Percentiles rank a stretch among this genome's conserved stretches.
Conservation (phyloP, 2,113 vertebrate genomes). For the Reinhardtius hippoglossoides region DNA sequence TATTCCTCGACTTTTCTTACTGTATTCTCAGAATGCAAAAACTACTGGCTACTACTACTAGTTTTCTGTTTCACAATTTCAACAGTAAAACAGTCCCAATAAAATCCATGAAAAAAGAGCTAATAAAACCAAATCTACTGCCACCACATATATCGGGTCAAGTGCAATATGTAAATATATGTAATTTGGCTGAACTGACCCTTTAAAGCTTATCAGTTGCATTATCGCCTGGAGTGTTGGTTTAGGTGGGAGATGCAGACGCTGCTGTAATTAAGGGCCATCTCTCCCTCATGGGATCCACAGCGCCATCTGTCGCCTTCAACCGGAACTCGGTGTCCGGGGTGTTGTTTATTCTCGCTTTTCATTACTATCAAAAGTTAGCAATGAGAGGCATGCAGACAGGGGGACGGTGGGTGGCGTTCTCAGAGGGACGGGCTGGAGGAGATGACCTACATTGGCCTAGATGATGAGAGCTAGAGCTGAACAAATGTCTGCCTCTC, state of each 20-base stretch:
- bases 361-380: constrained; percentile 71
- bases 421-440: constrained; percentile 60
- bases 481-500: constrained; percentile 55
- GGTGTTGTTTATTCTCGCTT: constrained; percentile 55
- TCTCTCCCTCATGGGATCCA: constrained; percentile 33
- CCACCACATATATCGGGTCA: too few species aligned
- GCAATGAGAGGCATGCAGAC: constrained; percentile 73
- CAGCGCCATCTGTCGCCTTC: constrained; percentile 71
- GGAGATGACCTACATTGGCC: constrained; percentile 74
- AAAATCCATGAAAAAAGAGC: too few species aligned
- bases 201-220: constrained; percentile 1
- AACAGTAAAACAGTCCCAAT: too few species aligned
- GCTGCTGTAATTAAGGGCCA: constrained; percentile 35
- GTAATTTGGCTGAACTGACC: neutral
- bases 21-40: too few species aligned
- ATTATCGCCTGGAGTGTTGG: constrained; percentile 4
- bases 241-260: constrained; percentile 22
- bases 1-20: too few species aligned
- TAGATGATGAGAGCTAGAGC: constrained; percentile 67
- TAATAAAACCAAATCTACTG: too few species aligned
- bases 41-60: too few species aligned
- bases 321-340: constrained; percentile 17
- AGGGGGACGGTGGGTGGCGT: constrained; percentile 40
- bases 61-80: too few species aligned
- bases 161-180: neutral